Percentiles rank a stretch among this genome's conserved stretches.
phyloP scores from a whole-genome alignment of 2,888 invertebrate genomes.

The Cheilosia urbana region DNA sequence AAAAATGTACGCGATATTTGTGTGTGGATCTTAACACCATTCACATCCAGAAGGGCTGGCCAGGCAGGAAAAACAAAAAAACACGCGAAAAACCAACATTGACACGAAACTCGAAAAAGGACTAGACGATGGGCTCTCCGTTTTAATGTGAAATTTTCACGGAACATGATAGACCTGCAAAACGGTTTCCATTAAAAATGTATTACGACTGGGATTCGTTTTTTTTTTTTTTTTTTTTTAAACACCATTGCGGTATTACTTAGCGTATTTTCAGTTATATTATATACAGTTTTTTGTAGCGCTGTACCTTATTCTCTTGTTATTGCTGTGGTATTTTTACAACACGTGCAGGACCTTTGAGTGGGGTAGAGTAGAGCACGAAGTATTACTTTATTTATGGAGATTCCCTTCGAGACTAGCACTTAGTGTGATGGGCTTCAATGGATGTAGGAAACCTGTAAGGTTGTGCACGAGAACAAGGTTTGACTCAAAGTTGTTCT shows the following conservation, averaged over 20 bases:
- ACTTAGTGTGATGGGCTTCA: constrained; percentile 57
- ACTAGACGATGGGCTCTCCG: constrained; percentile 57
- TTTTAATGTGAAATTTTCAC: constrained; percentile 63
- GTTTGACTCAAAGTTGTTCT: background rate
- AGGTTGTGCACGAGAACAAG: constrained; percentile 4
- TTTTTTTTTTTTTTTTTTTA: background rate
- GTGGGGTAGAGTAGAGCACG: constrained; percentile 25
- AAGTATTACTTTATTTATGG: constrained; percentile 45
- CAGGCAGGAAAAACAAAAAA: constrained; percentile 36
- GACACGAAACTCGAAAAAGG: constrained; percentile 43
- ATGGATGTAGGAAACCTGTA: background rate
- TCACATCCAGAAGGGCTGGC: constrained; percentile 45
- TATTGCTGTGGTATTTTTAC: constrained; percentile 17
- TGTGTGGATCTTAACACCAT: constrained; percentile 67
- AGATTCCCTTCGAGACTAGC: constrained; percentile 33
- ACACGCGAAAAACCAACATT: constrained; percentile 43
- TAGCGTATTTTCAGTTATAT: constrained; percentile 63
- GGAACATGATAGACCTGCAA: constrained; percentile 59
- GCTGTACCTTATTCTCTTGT: constrained; percentile 1
- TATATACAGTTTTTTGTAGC: constrained; percentile 25
- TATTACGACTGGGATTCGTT: constrained; percentile 65
- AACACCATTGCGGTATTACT: constrained; percentile 40
- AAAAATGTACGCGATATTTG: constrained; percentile 65
- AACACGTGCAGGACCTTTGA: constrained; percentile 58
- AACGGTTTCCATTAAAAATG: constrained; percentile 74